Evolutionary conservation across 2,797 vertebrate genomes (phyloP).

Genomic region (Acridotheres tristis): DNA sequence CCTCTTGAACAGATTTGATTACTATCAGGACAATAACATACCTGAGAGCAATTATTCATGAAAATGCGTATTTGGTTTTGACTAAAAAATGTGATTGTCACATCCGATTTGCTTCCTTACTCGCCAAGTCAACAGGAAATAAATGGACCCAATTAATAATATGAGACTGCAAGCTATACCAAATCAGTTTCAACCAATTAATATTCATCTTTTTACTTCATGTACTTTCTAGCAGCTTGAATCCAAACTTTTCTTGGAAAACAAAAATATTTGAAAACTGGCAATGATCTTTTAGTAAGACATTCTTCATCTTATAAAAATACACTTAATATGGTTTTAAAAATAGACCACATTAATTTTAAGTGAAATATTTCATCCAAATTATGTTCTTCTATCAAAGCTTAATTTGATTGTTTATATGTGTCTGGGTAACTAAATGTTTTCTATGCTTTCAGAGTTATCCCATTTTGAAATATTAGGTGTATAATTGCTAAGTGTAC

Average conservation of each 20-base stretch:
- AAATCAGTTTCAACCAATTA: neutral
- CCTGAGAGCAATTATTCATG: neutral
- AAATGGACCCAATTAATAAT: neutral
- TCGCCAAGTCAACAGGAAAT: neutral
- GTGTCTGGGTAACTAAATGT: neutral
- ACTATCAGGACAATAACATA: neutral
- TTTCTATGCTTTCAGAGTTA: constrained; percentile 15
- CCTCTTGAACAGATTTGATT: neutral
- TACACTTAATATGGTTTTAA: neutral
- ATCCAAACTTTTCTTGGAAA: neutral
- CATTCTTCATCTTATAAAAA: neutral
- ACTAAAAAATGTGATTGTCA: neutral
- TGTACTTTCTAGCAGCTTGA: neutral
- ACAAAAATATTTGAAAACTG: neutral
- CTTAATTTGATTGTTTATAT: neutral
- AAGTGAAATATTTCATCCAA: neutral
- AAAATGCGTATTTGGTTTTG: neutral
- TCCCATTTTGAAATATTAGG: constrained; percentile 49
- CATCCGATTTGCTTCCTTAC: neutral
- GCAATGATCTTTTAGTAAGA: neutral
- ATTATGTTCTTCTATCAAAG: neutral
- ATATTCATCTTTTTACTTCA: neutral
- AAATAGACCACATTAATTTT: neutral
- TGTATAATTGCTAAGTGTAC: constrained; percentile 21
- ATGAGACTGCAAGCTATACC: neutral